phyloP scores from a whole-genome alignment of 2,113 vertebrate species.

The Proterorhinus semilunaris region DNA sequence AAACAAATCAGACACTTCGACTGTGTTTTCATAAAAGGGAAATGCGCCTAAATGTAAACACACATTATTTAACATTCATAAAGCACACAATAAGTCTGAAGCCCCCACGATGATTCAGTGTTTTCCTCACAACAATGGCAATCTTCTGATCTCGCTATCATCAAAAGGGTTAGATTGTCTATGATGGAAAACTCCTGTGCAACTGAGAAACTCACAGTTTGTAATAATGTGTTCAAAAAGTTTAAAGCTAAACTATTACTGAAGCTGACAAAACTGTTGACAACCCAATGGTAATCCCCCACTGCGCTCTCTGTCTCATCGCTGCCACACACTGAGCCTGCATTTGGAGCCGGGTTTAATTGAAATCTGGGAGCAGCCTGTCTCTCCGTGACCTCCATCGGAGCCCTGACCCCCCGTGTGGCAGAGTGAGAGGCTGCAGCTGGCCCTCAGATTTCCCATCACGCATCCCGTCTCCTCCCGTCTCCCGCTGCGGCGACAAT shows the following conservation, averaged over 20 bases:
- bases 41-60: too few relatives aligned
- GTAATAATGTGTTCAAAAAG: too few relatives aligned
- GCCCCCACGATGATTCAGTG: too few relatives aligned
- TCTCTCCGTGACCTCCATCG: constrained; percentile 36
- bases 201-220: too few relatives aligned
- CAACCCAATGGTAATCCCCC: too few relatives aligned
- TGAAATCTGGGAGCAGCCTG: constrained; percentile 19
- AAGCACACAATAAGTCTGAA: too few relatives aligned
- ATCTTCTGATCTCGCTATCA: too few relatives aligned
- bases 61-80: too few relatives aligned
- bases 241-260: neutral
- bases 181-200: too few relatives aligned
- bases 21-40: neutral
- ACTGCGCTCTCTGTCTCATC: neutral
- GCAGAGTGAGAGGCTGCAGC: constrained; percentile 24
- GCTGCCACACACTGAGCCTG: neutral
- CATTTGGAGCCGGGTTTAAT: constrained; percentile 26
- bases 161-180: too few relatives aligned
- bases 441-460: constrained; percentile 27
- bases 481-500: constrained; percentile 31
- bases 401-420: constrained; percentile 18
- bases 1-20: neutral
- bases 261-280: neutral
- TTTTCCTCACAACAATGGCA: too few relatives aligned
- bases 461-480: neutral